Evolutionary conservation across 1,140 invertebrate species (phyloP), one percentile per base, ranked within the genome.

Genomic region (Calephelis virginiensis): DNA sequence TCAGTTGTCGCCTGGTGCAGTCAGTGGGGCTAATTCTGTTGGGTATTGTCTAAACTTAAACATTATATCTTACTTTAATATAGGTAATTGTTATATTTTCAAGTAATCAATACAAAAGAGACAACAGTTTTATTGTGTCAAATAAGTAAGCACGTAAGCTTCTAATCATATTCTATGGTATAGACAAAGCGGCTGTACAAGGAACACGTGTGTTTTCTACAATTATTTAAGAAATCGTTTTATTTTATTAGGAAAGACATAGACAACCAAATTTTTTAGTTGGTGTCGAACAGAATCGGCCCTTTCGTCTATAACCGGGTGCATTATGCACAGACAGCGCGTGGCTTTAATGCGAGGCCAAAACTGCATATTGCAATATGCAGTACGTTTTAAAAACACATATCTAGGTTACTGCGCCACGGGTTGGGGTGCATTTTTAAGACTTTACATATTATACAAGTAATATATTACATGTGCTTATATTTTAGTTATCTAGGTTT

Each of bases 271-370:
- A 13, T 17, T 11, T 17, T 63, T 46, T 13, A 47, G 67, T 66
- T 13, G 66, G 67, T 74, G 66, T 69, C 14, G 67, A 69, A 48
- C 64, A 68, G 11, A 12, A 40, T n/a, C n/a, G 59, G 28, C 12
- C 14, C 12, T 6, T 38, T 61, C 12, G 63, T 53, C 50, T 49
- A 40, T 43, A 50, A 53, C 67, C 64, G 65, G 69, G 69, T 77
- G 75, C 75, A 85, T 79, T 79, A 83, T 81, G 78, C 83, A 63
- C 70, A 81, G 78, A 78, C 80, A 63, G 70, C 80, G 76, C 77
- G 77, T 84, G 78, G 78, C 62, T 73, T 83, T 80, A 86, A 81
- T 82, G 67, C 67, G 77, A 84, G 81, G 82, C 76, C 77, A 68
- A 66, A 70, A 74, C 64, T 73, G 67, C 66, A 68, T 74, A 67